These are phyloP conservation scores for Lysiphlebus fabarum DNA, from an alignment of 1,140 invertebrate genomes.

Conservation along the genomic window DNA sequence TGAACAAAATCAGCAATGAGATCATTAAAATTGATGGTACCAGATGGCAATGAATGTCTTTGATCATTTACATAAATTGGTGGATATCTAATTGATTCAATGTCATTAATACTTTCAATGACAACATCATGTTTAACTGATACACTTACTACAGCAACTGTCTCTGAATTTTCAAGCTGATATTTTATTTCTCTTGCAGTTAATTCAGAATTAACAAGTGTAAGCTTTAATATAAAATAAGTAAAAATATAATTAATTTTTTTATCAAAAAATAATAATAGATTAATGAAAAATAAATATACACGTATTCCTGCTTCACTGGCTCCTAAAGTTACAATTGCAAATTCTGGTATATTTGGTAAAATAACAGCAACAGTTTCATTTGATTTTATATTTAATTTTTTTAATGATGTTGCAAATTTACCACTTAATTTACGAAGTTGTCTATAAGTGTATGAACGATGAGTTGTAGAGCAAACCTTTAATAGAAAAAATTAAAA, in stretches of 20 bases:
- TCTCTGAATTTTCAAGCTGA: slow-evolving; percentile 63
- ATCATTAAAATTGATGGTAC: slow-evolving; percentile 56
- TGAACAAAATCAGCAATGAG: slow-evolving; percentile 24
- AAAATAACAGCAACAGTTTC: slow-evolving; percentile 67
- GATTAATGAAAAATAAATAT: not conserved
- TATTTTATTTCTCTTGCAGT: slow-evolving; percentile 65
- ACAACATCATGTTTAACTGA: slow-evolving; percentile 53
- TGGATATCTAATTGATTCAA: slow-evolving; percentile 53
- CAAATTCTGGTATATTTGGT: slow-evolving; percentile 72
- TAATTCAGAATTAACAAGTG: slow-evolving; percentile 24
- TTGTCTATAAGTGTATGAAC: slow-evolving; percentile 65
- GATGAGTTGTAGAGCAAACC: slow-evolving; percentile 65
- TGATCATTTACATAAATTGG: slow-evolving; percentile 55
- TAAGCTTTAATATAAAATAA: slow-evolving; percentile 17
- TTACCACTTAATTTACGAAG: slow-evolving; percentile 59
- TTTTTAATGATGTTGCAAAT: slow-evolving; percentile 64
- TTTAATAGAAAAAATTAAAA: slow-evolving; percentile 42
- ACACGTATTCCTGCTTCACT: slow-evolving; percentile 66
- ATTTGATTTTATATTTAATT: slow-evolving; percentile 62
- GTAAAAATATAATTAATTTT: not conserved
- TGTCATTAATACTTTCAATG: slow-evolving; percentile 45
- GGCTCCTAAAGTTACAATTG: slow-evolving; percentile 62
- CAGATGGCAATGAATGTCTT: slow-evolving; percentile 50
- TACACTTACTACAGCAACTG: slow-evolving; percentile 64
- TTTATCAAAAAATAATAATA: too few relatives aligned